Conservation (phyloP, 2,797 vertebrate species). For the Menidia menidia region DNA sequence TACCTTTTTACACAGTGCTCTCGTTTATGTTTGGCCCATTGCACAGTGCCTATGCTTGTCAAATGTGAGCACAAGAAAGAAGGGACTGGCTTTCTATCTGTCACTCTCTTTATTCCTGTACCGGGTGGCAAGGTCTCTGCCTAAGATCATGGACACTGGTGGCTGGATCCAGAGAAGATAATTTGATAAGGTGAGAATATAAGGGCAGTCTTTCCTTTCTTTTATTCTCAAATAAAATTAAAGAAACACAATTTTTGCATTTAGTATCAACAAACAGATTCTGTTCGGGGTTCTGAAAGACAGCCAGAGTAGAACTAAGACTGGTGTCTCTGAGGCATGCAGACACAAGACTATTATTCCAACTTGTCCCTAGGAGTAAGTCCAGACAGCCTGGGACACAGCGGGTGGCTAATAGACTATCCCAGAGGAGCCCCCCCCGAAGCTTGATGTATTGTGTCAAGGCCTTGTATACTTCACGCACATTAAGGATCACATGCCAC, state of each 20-base stretch:
- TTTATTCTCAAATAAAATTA: background rate
- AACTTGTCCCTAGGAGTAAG: constrained; percentile 75
- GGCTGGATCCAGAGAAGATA: constrained; percentile 48
- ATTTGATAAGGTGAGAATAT: constrained; percentile 55
- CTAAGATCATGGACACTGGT: constrained; percentile 72
- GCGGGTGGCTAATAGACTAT: constrained; percentile 81
- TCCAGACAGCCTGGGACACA: constrained; percentile 75
- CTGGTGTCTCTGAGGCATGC: constrained; percentile 61
- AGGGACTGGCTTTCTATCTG: constrained; percentile 45
- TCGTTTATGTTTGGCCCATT: constrained; percentile 78
- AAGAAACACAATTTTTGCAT: constrained; percentile 14
- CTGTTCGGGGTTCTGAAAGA: constrained; percentile 61
- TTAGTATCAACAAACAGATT: constrained; percentile 10
- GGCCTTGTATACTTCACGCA: constrained; percentile 85
- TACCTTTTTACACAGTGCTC: constrained; percentile 79
- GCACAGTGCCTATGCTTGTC: constrained; percentile 71
- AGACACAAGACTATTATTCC: constrained; percentile 72
- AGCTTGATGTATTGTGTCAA: constrained; percentile 81
- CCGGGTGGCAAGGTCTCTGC: constrained; percentile 53
- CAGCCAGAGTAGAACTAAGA: constrained; percentile 48
- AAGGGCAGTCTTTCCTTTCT: background rate
- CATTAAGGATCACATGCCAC: constrained; percentile 87
- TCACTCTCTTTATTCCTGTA: constrained; percentile 26
- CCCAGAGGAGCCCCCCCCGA: constrained; percentile 73
- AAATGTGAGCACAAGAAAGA: constrained; percentile 70